These are phyloP conservation scores for Tetraodon nigroviridis DNA, from an alignment of 2,113 vertebrate species.

Conservation along the genomic window DNA sequence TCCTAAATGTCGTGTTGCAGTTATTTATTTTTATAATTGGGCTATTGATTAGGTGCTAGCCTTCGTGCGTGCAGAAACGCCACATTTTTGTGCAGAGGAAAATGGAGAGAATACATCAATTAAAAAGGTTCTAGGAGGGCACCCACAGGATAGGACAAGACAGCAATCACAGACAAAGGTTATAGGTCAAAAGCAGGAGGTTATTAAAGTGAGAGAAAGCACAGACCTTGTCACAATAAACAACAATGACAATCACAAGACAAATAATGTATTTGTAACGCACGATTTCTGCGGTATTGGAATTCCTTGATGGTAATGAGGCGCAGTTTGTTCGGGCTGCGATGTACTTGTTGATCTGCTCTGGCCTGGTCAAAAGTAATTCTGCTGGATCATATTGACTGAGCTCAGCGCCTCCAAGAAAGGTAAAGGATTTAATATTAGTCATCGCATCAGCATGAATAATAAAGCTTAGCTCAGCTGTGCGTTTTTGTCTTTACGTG, in stretches of 20 bases:
- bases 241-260: too few species aligned
- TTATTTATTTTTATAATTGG: slow-evolving; percentile 3
- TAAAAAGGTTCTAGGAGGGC: not conserved
- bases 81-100: not conserved
- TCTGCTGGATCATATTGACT: slow-evolving; percentile 30
- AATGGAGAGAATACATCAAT: not conserved
- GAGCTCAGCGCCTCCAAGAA: slow-evolving; percentile 20
- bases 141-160: too few species aligned
- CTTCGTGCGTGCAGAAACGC: not conserved
- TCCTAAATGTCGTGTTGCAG: slow-evolving; percentile 13
- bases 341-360: not conserved
- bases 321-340: not conserved
- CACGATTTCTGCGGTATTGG: not conserved
- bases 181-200: not conserved
- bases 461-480: slow-evolving; percentile 17
- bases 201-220: not conserved
- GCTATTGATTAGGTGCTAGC: not conserved
- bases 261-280: too few species aligned
- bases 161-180: not conserved
- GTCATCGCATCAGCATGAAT: slow-evolving; percentile 19
- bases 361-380: slow-evolving; percentile 15
- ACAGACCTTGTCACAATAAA: slow-evolving; percentile 6
- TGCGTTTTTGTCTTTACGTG: not conserved
- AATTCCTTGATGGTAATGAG: not conserved
- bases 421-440: slow-evolving; percentile 28